These are phyloP conservation scores for Venusia cambrica DNA, from an alignment of 2,888 invertebrate species.

Conservation along the genomic window DNA sequence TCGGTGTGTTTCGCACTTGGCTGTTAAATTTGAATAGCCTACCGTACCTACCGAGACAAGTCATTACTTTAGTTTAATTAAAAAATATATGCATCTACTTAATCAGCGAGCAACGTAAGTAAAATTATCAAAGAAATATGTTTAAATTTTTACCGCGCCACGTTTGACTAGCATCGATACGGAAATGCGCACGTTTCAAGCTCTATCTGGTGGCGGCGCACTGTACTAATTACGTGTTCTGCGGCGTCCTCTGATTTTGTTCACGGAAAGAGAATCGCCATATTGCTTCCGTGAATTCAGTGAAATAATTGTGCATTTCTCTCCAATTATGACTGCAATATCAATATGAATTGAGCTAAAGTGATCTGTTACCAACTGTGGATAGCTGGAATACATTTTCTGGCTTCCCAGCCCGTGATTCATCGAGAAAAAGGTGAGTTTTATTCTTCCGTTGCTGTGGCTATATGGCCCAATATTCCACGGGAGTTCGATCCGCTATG, in stretches of 20 bases:
- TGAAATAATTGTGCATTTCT: slow-evolving; percentile 76
- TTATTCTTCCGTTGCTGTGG: slow-evolving; percentile 75
- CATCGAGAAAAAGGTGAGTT: slow-evolving; percentile 74
- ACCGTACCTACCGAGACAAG: no score
- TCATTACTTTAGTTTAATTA: no score
- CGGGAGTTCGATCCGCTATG: slow-evolving; percentile 82
- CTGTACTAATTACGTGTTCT: slow-evolving; percentile 77
- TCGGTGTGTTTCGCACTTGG: no score
- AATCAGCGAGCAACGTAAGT: no score
- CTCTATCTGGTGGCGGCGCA: slow-evolving; percentile 70
- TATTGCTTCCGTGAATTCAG: slow-evolving; percentile 79
- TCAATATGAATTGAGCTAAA: slow-evolving; percentile 71
- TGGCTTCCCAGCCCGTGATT: slow-evolving; percentile 49
- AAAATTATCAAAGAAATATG: no score
- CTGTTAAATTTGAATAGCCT: no score
- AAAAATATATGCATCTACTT: no score
- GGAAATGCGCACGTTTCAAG: slow-evolving; percentile 52
- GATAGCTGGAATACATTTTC: slow-evolving; percentile 55
- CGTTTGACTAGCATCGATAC: slow-evolving; percentile 62
- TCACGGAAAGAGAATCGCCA: slow-evolving; percentile 80
- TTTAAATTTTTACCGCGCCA: slow-evolving; percentile 38
- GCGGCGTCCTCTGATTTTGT: slow-evolving; percentile 80
- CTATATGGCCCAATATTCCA: slow-evolving; percentile 83
- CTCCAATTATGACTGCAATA: slow-evolving; percentile 76
- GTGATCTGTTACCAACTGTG: slow-evolving; percentile 52